Evolutionary conservation across 1,140 invertebrate species (phyloP).

Genomic region (Euura lappo): DNA sequence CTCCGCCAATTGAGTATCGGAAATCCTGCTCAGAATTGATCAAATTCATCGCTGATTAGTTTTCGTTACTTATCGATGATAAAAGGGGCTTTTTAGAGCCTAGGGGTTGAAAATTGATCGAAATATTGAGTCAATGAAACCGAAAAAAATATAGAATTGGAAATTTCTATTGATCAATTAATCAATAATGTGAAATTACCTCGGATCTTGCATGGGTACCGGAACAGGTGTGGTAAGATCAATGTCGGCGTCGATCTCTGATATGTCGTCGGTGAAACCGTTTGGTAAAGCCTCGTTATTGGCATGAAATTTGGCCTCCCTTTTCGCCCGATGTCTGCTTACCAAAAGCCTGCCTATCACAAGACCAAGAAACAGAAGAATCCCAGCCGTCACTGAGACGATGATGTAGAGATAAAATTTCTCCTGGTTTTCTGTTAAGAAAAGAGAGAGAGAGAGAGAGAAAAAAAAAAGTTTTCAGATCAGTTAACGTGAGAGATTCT

Average conservation of each 20-base stretch:
- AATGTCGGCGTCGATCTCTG: conserved; percentile 75
- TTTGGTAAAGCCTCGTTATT: conserved; percentile 70
- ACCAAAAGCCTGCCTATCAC: conserved; percentile 71
- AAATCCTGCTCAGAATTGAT: conserved; percentile 34
- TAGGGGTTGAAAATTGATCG: no score
- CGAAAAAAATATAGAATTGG: no score
- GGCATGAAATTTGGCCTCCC: conserved; percentile 62
- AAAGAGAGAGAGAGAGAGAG: not conserved
- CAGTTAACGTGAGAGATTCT: no score
- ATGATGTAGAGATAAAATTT: conserved; percentile 80
- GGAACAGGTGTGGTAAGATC: conserved; percentile 68
- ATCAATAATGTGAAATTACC: conserved; percentile 37
- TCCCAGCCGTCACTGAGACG: conserved; percentile 70
- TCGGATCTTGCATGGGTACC: conserved; percentile 59
- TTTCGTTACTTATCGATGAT: no score
- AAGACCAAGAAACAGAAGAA: conserved; percentile 71
- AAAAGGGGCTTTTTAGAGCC: no score
- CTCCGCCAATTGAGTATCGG: conserved; percentile 53
- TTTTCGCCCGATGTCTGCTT: conserved; percentile 65
- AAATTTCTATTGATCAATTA: no score
- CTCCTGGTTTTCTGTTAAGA: conserved; percentile 74
- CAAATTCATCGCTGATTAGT: not conserved
- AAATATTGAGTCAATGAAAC: no score
- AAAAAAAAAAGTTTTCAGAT: not conserved
- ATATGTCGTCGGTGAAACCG: conserved; percentile 74